Conservation (phyloP, 2,797 vertebrate species). For the Intellagama lesueurii region DNA sequence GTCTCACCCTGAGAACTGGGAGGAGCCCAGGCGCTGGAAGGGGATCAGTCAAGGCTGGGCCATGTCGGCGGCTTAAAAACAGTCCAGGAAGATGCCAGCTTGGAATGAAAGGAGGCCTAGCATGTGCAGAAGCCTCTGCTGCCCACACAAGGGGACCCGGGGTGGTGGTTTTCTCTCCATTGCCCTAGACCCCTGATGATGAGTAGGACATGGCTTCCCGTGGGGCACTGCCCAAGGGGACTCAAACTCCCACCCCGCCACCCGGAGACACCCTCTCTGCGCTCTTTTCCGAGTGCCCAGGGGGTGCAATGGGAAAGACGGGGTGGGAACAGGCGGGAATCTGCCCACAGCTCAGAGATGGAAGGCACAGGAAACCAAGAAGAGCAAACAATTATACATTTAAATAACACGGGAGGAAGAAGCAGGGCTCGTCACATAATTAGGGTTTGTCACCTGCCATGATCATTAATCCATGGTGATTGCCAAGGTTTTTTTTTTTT, state of each 20-base stretch:
- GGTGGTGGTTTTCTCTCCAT: too few relatives aligned
- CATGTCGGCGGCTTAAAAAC: too few relatives aligned
- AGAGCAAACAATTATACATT: not conserved
- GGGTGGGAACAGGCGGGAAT: not conserved
- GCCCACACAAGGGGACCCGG: not conserved
- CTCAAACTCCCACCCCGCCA: too few relatives aligned
- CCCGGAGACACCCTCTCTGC: too few relatives aligned
- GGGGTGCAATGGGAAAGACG: not conserved
- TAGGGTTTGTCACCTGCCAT: not conserved
- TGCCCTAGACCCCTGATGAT: not conserved
- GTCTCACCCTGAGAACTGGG: not conserved
- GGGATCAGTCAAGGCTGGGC: too few relatives aligned
- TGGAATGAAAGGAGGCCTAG: too few relatives aligned
- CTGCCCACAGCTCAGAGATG: not conserved
- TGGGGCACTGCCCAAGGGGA: not conserved
- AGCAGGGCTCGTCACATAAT: not conserved
- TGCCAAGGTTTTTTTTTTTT: not conserved
- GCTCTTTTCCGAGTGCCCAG: too few relatives aligned
- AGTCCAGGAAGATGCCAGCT: too few relatives aligned
- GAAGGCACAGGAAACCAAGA: not conserved
- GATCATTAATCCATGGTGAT: not conserved
- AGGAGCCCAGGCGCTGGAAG: too few relatives aligned
- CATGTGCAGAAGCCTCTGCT: too few relatives aligned
- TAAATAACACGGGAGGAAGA: not conserved
- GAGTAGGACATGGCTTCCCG: too few relatives aligned